These are phyloP conservation scores for Eulemur macaco DNA, from an alignment of 2,113 vertebrate genomes.

Conservation along the genomic window DNA sequence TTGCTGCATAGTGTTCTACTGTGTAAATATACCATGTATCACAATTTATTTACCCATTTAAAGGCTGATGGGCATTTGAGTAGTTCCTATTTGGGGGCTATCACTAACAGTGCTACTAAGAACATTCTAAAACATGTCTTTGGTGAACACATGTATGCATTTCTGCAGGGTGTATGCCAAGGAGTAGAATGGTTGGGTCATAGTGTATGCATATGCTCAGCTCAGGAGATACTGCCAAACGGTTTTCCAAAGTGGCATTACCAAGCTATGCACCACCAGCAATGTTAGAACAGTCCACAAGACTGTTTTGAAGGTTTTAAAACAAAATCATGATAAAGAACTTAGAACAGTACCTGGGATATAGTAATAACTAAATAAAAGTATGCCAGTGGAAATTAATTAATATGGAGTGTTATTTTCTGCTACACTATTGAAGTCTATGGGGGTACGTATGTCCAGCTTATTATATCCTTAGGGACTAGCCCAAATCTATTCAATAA, in stretches of 20 bases:
- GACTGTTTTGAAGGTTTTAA: background rate
- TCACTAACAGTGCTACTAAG: background rate
- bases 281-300: background rate
- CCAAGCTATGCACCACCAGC: background rate
- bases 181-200: background rate
- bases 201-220: background rate
- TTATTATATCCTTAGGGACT: background rate
- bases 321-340: background rate
- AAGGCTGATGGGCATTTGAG: background rate
- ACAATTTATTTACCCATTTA: background rate
- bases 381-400: background rate
- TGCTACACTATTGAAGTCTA: background rate
- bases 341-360: background rate
- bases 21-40: background rate
- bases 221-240: background rate
- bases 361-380: constrained; percentile 2
- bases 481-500: background rate
- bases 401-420: background rate
- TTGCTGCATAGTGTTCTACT: background rate
- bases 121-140: background rate
- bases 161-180: background rate
- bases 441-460: background rate
- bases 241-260: background rate
- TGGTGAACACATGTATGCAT: background rate
- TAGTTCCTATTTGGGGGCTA: background rate